Evolutionary conservation across 2,888 invertebrate species (phyloP), one percentile per base, ranked within the genome.

Genomic region (Mesorhabditis spiculigera): DNA sequence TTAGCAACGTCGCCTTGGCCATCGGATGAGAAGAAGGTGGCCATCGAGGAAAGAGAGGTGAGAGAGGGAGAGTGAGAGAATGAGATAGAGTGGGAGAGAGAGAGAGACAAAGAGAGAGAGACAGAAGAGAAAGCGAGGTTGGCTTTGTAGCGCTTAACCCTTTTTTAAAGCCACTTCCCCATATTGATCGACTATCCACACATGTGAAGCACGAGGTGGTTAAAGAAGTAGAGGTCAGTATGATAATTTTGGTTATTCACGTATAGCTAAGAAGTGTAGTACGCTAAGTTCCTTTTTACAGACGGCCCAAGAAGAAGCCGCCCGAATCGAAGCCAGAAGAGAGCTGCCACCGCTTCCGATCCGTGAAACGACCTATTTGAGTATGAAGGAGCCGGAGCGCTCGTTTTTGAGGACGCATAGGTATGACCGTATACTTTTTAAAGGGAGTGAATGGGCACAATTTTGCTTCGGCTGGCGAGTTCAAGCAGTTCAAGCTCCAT

Each of bases 371-470:
- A 50, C 58, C 10, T 50, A 50, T 50, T 50, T 50, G 3, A 50
- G 58, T 50, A 10, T 50, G 58, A 50, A 50, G 3, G 58, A 50
- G n/a, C 58, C 58, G 58, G 58, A 50, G n/a, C 8, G 58, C 8
- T 50, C 58, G 58, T 50, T 50, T 50, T 50, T 50, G 58, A 50
- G n/a, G 58, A 50, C 58, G 58, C 58, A 50, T n/a, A 50, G 58
- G 58, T 50, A 13, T 50, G 10, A n/a, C 8, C 58, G 8, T 50
- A 50, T 13, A 50, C 3, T 50, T 50, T 50, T 10, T 1, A 50
- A 28, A 28, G 28, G 28, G 28, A 28, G 28, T 28, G 28, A 28
- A 28, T 28, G 28, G 28, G 28, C 28, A 28, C 28, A 28, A 28
- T 28, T 28, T 28, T 28, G 1, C 28, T 1, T 28, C 28, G 28